Percentiles rank a stretch among this genome's conserved stretches.
phyloP scores from a whole-genome alignment of 2,113 vertebrate genomes.

The Saccopteryx bilineata region DNA sequence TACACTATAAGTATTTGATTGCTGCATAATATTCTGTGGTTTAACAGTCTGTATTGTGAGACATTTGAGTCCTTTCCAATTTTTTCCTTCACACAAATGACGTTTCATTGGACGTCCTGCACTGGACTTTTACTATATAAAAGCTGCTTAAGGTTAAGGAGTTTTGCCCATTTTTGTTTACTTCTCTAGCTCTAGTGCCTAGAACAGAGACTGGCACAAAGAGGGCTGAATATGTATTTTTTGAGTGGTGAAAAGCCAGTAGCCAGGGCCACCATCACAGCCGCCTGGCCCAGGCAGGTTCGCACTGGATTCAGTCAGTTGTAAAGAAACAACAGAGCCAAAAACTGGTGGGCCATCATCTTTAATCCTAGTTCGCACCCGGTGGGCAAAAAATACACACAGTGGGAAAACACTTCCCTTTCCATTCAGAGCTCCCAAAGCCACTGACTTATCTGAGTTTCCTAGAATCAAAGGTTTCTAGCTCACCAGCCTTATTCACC shows the following conservation, averaged over 20 bases:
- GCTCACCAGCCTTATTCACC: too few relatives aligned
- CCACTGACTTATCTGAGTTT: too few relatives aligned
- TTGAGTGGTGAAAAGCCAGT: not conserved
- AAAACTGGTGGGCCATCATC: too few relatives aligned
- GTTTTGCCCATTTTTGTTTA: not conserved
- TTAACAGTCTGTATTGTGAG: not conserved
- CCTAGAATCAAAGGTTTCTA: too few relatives aligned
- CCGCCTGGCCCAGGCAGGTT: too few relatives aligned
- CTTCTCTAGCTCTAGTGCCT: not conserved
- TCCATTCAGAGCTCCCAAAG: too few relatives aligned
- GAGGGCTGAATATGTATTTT: not conserved
- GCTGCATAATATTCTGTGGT: not conserved
- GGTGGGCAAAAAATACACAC: too few relatives aligned
- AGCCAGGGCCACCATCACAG: too few relatives aligned
- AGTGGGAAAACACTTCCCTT: too few relatives aligned
- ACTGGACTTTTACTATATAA: not conserved
- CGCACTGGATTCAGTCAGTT: too few relatives aligned
- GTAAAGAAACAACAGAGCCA: too few relatives aligned
- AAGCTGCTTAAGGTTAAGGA: not conserved
- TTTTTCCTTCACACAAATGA: not conserved
- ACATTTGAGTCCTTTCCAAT: not conserved
- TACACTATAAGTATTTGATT: not conserved
- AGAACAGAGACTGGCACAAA: not conserved
- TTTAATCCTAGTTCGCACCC: too few relatives aligned
- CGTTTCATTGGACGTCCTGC: not conserved